Percentiles rank a stretch among this genome's conserved stretches.
phyloP scores from a whole-genome alignment of 1,140 invertebrate genomes.

The Whitmania pigra region DNA sequence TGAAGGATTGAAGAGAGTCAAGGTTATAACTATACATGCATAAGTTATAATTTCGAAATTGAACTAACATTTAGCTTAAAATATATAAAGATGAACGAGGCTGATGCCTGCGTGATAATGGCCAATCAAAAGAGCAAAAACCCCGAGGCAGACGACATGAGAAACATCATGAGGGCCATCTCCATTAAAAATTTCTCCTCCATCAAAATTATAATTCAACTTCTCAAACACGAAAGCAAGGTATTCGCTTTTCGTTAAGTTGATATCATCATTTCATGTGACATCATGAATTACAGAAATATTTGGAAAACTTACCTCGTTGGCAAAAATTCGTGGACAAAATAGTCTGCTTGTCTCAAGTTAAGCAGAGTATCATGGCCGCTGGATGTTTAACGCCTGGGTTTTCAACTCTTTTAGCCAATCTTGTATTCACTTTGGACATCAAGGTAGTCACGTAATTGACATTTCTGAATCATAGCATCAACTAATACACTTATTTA shows the following conservation, averaged over 20 bases:
- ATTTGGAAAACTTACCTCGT: conserved; percentile 76
- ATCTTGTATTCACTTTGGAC: conserved; percentile 47
- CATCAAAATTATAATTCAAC: conserved; percentile 62
- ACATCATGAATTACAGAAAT: conserved; percentile 51
- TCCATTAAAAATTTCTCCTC: conserved; percentile 95
- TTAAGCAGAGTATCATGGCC: conserved; percentile 85
- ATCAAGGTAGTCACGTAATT: not conserved
- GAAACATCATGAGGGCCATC: conserved; percentile 93
- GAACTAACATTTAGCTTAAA: not conserved
- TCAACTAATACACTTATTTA: not conserved
- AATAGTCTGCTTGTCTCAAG: conserved; percentile 59
- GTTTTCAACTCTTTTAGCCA: conserved; percentile 98
- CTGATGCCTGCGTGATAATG: conserved; percentile 87
- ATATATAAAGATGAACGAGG: conserved; percentile 70
- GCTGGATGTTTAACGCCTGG: conserved; percentile 90
- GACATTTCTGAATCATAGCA: not conserved
- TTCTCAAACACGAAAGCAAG: conserved; percentile 98
- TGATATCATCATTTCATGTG: not conserved
- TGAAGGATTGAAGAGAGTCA: conserved; percentile 7
- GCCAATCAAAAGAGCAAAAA: conserved; percentile 94
- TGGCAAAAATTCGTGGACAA: conserved; percentile 93
- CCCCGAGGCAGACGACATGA: conserved; percentile 82
- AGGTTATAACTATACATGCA: too few species aligned
- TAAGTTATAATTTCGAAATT: not conserved
- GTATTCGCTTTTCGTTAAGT: conserved; percentile 43